Conservation (phyloP, 1,140 invertebrate genomes). For the Calosoma granatense region DNA sequence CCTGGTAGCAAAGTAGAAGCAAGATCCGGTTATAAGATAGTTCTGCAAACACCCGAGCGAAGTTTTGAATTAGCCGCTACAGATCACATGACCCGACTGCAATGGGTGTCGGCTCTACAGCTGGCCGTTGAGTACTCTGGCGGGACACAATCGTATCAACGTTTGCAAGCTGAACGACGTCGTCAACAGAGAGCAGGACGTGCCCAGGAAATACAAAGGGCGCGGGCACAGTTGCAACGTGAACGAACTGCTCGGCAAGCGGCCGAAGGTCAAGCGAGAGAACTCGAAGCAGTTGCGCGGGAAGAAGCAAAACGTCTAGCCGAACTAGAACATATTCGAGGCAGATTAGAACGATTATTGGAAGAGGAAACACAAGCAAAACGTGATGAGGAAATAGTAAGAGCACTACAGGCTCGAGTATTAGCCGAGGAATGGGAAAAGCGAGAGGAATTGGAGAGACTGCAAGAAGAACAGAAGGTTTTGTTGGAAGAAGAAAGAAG, state of each 20-base stretch:
- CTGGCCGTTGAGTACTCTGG: constrained; percentile 54
- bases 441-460: constrained; percentile 62
- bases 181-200: constrained; percentile 47
- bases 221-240: constrained; percentile 46
- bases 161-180: constrained; percentile 46
- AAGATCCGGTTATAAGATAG: constrained; percentile 38
- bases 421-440: constrained; percentile 75
- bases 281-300: constrained; percentile 54
- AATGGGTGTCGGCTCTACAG: constrained; percentile 60
- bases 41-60: constrained; percentile 53
- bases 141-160: constrained; percentile 54
- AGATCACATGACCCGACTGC: constrained; percentile 57
- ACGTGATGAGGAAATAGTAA: constrained; percentile 72
- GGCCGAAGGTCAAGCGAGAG: constrained; percentile 51
- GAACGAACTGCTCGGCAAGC: constrained; percentile 56
- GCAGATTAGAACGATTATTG: constrained; percentile 53
- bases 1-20: constrained; percentile 54
- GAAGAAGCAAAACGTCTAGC: constrained; percentile 58
- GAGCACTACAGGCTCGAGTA: constrained; percentile 60
- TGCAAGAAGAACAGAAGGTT: constrained; percentile 63
- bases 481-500: constrained; percentile 60
- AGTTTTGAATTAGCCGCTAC: constrained; percentile 57
- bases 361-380: constrained; percentile 75
- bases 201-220: constrained; percentile 42
- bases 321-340: constrained; percentile 58